Evolutionary conservation across 2,113 vertebrate species (phyloP), one percentile per base, ranked within the genome.

Genomic region (Laterallus jamaicensis): DNA sequence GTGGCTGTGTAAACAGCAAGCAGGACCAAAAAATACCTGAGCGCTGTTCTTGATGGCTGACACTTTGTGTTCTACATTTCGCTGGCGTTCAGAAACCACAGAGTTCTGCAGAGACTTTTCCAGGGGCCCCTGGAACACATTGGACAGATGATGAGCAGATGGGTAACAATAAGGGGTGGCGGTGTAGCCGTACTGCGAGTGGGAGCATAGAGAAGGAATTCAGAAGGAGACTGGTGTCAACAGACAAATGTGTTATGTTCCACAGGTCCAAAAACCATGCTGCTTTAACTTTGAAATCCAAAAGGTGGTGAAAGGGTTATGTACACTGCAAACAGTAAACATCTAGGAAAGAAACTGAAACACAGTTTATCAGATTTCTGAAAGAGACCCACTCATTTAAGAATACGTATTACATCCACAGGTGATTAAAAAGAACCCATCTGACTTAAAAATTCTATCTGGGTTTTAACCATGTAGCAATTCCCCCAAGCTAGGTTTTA

Each of bases 81-180:
- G 98, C 82, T 99, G 99, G 79, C 98, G 98, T 97, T 99, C 99
- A 32, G 98, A 98, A 68, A 98, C 98, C 90, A 98, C 98, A 3
- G 99, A 99, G 86, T 95, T 98, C 97, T 99, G 99, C 92, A 99
- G 95, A 4, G 99, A 99, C 90, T 99, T 99, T 93, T 99, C 99
- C 97, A 99, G 96, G 0, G 99, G 99, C 18, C 99, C 99, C 99
- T 99, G 96, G 63, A 94, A 96, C 84, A 94, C 70, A 66, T 55
- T 31, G 73, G 77, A 71, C 67, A 87, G 40, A 37, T 58, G 44
- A 85, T 2, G 28, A 29, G 12, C 44, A 55, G 26, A n/a, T 58
- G 10, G 93, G 44, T 60, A 86, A 66, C 25, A 66, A 18, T 31
- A 54, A 59, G 3, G 1, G 49, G 49, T 3, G 15, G 39, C 14